Conservation (phyloP, 2,888 invertebrate species). For the Cyrtodaria siliqua region DNA sequence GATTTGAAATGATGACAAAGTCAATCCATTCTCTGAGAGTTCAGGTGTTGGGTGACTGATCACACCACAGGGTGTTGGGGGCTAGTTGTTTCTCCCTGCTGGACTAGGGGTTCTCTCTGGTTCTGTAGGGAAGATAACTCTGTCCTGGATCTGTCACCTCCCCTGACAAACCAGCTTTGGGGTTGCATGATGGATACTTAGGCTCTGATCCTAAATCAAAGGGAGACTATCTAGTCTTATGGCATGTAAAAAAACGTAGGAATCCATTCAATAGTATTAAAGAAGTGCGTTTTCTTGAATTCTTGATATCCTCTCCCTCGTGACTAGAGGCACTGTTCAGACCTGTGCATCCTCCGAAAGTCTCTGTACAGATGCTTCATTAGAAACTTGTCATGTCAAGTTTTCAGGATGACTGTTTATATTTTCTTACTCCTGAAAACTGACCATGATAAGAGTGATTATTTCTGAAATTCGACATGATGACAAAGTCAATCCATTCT, state of each 20-base stretch:
- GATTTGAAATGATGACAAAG: constrained; percentile 55
- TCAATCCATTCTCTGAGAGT: constrained; percentile 62
- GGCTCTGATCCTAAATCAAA: constrained; percentile 43
- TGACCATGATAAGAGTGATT: too few species aligned
- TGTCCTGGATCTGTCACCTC: constrained; percentile 39
- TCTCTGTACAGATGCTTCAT: too few species aligned
- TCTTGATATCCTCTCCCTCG: too few species aligned
- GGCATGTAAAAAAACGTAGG: too few species aligned
- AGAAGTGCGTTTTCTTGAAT: too few species aligned
- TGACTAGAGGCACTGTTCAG: too few species aligned
- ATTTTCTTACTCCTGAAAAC: too few species aligned
- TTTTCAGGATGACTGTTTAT: too few species aligned
- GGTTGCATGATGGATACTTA: constrained; percentile 37
- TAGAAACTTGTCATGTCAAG: too few species aligned
- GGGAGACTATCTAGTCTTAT: too few species aligned
- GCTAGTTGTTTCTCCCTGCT: constrained; percentile 15
- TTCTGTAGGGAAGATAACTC: constrained; percentile 30
- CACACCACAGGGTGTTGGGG: constrained; percentile 33
- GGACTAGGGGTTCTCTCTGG: constrained; percentile 48
- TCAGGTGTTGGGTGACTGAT: constrained; percentile 28
- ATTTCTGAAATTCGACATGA: constrained; percentile 35
- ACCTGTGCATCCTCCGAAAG: too few species aligned
- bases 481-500: constrained; percentile 61
- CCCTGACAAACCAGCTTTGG: constrained; percentile 25
- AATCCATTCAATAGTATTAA: too few species aligned